Conservation (phyloP, 2,797 vertebrate species). For the Chaetodon trifasciatus region DNA sequence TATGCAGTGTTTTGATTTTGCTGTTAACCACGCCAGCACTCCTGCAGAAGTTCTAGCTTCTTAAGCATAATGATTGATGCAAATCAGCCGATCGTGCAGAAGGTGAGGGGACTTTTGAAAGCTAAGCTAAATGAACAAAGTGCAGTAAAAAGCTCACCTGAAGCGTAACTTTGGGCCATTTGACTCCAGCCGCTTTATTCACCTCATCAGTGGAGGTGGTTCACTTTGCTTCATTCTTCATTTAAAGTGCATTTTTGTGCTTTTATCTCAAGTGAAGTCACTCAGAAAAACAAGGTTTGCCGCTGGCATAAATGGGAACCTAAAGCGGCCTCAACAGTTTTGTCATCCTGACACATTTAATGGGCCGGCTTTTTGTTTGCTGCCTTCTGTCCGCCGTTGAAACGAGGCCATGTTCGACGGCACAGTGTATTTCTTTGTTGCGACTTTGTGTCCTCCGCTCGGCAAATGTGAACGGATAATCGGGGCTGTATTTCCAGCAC, state of each 20-base stretch:
- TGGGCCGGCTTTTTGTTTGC: not conserved
- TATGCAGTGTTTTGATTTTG: not conserved
- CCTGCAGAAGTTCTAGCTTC: too few relatives aligned
- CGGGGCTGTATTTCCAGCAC: not conserved
- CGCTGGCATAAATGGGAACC: not conserved
- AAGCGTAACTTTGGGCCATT: not conserved
- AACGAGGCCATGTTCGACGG: not conserved
- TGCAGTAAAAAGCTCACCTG: too few relatives aligned
- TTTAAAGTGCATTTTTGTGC: not conserved
- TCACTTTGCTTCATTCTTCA: not conserved
- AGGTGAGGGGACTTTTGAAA: not conserved
- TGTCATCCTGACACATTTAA: conserved; percentile 8
- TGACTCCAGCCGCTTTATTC: not conserved
- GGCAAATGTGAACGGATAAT: conserved; percentile 12
- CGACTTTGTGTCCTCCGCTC: not conserved
- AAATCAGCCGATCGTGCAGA: not conserved
- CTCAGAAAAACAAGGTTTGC: not conserved
- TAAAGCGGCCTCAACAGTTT: not conserved
- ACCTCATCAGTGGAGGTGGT: not conserved
- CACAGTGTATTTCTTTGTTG: not conserved
- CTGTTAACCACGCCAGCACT: not conserved
- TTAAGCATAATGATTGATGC: not conserved
- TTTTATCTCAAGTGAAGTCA: not conserved
- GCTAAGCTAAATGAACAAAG: not conserved
- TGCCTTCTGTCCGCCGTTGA: not conserved